Conservation (phyloP, 2,797 vertebrate genomes). For the Glyptemys insculpta region DNA sequence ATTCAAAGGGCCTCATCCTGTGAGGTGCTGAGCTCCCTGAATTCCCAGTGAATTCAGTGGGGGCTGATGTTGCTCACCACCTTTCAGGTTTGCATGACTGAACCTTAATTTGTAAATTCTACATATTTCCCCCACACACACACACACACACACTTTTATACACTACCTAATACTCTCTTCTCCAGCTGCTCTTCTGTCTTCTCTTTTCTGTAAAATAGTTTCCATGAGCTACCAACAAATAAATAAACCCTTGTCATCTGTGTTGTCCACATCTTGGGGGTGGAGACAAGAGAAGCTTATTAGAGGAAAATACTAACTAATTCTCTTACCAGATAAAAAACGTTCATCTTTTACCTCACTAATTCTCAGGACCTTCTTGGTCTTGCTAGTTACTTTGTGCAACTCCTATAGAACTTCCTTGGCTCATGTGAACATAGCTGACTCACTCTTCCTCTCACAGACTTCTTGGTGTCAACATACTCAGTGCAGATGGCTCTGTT, state of each 20-base stretch:
- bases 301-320: constrained; percentile 60
- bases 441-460: neutral
- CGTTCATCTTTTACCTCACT: constrained; percentile 12
- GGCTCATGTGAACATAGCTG: constrained; percentile 5
- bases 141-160: neutral
- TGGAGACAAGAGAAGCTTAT: constrained; percentile 3
- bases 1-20: neutral
- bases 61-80: neutral
- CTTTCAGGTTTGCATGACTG: neutral
- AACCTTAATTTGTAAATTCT: neutral
- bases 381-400: constrained; percentile 17
- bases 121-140: accelerated
- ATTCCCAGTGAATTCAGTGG: neutral
- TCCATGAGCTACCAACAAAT: neutral
- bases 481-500: neutral
- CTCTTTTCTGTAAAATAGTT: neutral
- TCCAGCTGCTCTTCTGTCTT: constrained; percentile 24
- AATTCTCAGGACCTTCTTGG: constrained; percentile 35
- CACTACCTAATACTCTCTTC: neutral
- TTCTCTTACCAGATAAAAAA: constrained; percentile 43
- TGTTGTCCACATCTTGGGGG: neutral
- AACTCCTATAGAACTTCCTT: neutral
- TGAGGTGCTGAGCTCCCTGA: neutral
- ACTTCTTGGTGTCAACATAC: neutral
- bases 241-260: neutral